Evolutionary conservation across 2,113 vertebrate genomes (phyloP).

Genomic region (Corythoichthys intestinalis): DNA sequence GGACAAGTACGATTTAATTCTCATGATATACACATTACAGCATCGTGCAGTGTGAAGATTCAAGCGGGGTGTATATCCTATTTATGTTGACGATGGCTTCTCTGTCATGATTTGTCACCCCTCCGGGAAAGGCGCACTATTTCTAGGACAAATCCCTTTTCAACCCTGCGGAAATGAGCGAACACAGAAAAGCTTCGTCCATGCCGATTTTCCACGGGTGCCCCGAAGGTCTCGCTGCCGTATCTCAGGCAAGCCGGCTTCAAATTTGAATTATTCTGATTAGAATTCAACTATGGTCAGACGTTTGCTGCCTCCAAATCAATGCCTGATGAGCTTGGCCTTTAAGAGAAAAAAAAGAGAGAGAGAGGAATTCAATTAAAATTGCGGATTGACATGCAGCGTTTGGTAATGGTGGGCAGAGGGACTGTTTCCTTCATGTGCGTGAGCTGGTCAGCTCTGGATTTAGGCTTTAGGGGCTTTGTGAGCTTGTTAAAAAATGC

Average conservation of each 20-base stretch:
- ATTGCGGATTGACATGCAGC: not conserved
- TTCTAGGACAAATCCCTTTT: conserved; percentile 3
- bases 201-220: conserved; percentile 1
- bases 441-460: conserved; percentile 5
- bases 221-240: conserved; percentile 1
- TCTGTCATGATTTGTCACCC: not conserved
- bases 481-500: conserved; percentile 6
- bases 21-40: not conserved
- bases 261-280: conserved; percentile 10
- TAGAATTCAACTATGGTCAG: not conserved
- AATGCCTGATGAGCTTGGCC: conserved; percentile 1
- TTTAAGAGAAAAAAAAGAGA: not conserved
- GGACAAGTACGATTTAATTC: not conserved
- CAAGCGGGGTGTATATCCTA: not conserved
- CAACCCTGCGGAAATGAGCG: conserved; percentile 2
- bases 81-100: conserved; percentile 1
- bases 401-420: not conserved
- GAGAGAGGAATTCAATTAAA: not conserved
- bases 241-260: conserved; percentile 1
- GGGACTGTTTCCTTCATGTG: not conserved
- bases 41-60: not conserved
- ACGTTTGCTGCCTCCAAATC: conserved; percentile 4
- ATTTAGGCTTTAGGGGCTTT: conserved; percentile 10
- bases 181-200: conserved; percentile 1
- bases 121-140: not conserved